Conservation (phyloP, 2,113 vertebrate genomes). For the Sula dactylatra region DNA sequence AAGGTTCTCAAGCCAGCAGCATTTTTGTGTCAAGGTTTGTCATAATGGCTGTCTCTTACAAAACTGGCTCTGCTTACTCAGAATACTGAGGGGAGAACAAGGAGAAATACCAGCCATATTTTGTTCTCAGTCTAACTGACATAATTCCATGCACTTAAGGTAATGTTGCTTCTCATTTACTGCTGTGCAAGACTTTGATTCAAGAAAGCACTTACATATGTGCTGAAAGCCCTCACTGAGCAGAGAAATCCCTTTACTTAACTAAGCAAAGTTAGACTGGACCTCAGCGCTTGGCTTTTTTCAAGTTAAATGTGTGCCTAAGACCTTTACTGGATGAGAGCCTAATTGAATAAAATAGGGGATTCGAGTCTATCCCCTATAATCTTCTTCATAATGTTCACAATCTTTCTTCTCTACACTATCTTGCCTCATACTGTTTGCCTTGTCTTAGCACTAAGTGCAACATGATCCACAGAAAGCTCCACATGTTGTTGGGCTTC, state of each 20-base stretch:
- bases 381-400: constrained; percentile 14
- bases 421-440: constrained; percentile 13
- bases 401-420: constrained; percentile 19
- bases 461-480: background rate
- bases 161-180: background rate
- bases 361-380: background rate
- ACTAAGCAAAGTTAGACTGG: background rate
- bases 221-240: background rate
- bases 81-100: background rate
- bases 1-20: background rate
- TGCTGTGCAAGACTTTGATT: background rate
- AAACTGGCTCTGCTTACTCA: background rate
- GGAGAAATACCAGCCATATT: background rate
- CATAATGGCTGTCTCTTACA: background rate
- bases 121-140: background rate
- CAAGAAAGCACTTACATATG: background rate
- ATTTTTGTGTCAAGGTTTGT: background rate
- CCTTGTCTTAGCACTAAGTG: constrained; percentile 38
- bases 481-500: background rate
- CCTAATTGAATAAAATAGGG: constrained; percentile 30
- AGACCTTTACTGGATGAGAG: background rate
- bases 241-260: constrained; percentile 4
- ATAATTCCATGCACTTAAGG: background rate
- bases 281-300: background rate
- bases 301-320: background rate